Percentiles rank a stretch among this genome's conserved stretches.
Evolutionary conservation across 1,140 invertebrate genomes (phyloP).

Genomic region (Lepidurus apus): DNA sequence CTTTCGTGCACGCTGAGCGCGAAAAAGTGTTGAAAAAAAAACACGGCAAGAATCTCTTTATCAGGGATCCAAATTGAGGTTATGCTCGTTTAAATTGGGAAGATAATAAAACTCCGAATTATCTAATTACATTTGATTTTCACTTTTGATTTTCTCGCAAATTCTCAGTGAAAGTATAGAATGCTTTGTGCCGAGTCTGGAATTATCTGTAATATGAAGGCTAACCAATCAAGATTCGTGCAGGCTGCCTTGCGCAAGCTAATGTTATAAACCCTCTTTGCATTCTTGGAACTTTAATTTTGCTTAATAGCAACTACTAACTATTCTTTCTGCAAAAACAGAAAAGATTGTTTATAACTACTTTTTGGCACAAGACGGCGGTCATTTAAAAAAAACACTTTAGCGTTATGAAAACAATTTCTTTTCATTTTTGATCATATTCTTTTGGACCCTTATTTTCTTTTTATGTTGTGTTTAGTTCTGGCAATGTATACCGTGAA

Average conservation of each 20-base stretch:
- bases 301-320: too few species aligned
- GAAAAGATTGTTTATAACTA: too few species aligned
- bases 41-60: background rate
- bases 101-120: background rate
- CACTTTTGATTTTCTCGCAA: background rate
- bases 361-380: too few species aligned
- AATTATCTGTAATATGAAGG: background rate
- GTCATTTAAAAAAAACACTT: too few species aligned
- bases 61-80: background rate
- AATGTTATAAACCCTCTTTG: too few species aligned
- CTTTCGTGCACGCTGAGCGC: background rate
- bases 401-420: too few species aligned
- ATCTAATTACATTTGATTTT: background rate
- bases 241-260: background rate
- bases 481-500: too few species aligned
- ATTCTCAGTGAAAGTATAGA: background rate
- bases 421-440: too few species aligned
- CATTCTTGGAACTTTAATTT: too few species aligned
- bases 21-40: background rate
- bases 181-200: background rate
- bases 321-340: too few species aligned
- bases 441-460: too few species aligned
- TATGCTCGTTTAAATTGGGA: background rate
- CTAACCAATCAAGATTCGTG: background rate
- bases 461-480: too few species aligned